Evolutionary conservation across 2,888 invertebrate genomes (phyloP).

Genomic region (Hartigia nigra): DNA sequence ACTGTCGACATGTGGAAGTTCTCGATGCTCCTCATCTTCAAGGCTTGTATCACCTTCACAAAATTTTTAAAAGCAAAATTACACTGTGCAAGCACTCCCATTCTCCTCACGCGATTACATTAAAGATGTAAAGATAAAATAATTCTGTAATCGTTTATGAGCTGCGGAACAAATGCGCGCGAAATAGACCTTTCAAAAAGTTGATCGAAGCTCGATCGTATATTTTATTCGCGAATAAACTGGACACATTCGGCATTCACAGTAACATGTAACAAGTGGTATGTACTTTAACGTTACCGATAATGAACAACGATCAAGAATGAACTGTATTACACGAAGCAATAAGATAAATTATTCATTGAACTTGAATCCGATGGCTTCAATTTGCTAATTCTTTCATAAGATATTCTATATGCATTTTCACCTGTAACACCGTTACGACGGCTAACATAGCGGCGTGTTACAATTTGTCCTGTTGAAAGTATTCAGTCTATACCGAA

Average conservation of each 20-base stretch:
- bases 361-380: not conserved
- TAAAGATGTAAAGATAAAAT: no score
- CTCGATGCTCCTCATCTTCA: no score
- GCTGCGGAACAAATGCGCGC: no score
- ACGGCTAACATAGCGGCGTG: not conserved
- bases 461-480: not conserved
- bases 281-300: no score
- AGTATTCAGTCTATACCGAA: not conserved
- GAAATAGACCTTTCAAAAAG: no score
- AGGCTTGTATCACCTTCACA: no score
- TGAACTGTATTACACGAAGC: not conserved
- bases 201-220: not conserved
- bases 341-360: not conserved
- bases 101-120: no score
- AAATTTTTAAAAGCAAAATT: no score
- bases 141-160: no score
- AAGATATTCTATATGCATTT: not conserved
- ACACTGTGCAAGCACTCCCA: no score
- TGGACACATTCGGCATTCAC: not conserved
- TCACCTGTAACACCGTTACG: not conserved
- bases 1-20: no score
- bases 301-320: not conserved
- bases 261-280: not conserved
- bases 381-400: not conserved
- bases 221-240: not conserved